Conservation (phyloP, 2,888 invertebrate species). For the Caenorhabditis virilis region DNA sequence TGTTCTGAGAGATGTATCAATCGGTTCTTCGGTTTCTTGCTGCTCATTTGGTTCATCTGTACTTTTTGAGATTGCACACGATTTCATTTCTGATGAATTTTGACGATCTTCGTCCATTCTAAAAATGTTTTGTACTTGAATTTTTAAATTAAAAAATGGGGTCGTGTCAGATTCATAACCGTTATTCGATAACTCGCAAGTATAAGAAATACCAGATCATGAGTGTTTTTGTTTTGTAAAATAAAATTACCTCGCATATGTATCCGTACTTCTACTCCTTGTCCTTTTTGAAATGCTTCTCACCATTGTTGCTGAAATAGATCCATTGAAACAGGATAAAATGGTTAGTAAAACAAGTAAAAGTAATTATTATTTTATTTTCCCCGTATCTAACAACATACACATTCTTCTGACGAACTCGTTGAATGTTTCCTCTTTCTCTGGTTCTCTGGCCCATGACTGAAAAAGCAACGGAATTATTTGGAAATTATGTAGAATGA, state of each 20-base stretch:
- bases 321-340: neutral
- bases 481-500: too few species aligned
- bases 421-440: conserved; percentile 50
- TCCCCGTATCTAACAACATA: conserved; percentile 35
- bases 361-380: too few species aligned
- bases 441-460: conserved; percentile 52
- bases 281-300: conserved; percentile 37
- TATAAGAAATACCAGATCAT: neutral
- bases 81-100: conserved; percentile 47
- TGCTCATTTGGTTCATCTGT: neutral
- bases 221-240: neutral
- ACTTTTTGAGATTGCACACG: conserved; percentile 4
- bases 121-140: conserved; percentile 11
- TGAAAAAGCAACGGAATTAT: conserved; percentile 9
- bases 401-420: conserved; percentile 52
- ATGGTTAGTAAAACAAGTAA: neutral
- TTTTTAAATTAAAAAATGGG: neutral
- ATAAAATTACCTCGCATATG: conserved; percentile 35
- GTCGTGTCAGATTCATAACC: neutral
- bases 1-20: neutral
- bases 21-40: neutral
- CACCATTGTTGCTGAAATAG: conserved; percentile 44
- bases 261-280: conserved; percentile 23
- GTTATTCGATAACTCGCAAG: too few species aligned
- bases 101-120: conserved; percentile 48